Conservation (phyloP, 2,113 vertebrate species). For the Tyrannus savana region DNA sequence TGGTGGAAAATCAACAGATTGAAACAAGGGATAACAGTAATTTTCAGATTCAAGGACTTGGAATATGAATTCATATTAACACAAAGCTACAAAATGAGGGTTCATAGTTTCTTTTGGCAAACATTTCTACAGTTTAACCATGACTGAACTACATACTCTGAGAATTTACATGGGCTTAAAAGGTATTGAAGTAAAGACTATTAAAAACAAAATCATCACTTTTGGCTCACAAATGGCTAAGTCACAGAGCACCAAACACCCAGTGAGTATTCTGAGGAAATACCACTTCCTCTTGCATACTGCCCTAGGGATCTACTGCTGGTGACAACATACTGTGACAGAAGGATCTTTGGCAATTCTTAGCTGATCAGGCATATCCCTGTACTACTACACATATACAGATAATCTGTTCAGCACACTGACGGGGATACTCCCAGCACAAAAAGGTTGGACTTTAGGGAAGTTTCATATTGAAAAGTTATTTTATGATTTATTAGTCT, state of each 20-base stretch:
- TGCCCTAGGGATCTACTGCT: background rate
- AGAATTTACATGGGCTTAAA: background rate
- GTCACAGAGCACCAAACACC: background rate
- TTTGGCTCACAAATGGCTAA: background rate
- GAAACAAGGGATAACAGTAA: background rate
- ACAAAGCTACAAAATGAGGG: background rate
- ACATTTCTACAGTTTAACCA: background rate
- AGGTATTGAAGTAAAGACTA: background rate
- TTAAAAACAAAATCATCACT: background rate
- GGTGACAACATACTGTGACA: background rate
- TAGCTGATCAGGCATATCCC: background rate
- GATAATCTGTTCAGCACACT: background rate
- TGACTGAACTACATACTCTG: background rate
- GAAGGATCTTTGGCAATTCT: background rate
- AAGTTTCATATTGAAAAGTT: background rate
- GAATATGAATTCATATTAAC: background rate
- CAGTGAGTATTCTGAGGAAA: background rate
- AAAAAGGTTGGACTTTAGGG: background rate
- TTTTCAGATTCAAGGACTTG: background rate
- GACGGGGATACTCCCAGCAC: background rate
- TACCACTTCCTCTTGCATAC: background rate
- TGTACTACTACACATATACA: accelerated
- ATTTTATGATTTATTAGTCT: background rate
- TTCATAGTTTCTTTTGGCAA: background rate
- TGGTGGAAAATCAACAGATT: background rate